A percentile compares a stretch with the other conserved stretches of the same genome.
Conservation (phyloP, 2,113 vertebrate genomes). For the Henicopernis longicauda region DNA sequence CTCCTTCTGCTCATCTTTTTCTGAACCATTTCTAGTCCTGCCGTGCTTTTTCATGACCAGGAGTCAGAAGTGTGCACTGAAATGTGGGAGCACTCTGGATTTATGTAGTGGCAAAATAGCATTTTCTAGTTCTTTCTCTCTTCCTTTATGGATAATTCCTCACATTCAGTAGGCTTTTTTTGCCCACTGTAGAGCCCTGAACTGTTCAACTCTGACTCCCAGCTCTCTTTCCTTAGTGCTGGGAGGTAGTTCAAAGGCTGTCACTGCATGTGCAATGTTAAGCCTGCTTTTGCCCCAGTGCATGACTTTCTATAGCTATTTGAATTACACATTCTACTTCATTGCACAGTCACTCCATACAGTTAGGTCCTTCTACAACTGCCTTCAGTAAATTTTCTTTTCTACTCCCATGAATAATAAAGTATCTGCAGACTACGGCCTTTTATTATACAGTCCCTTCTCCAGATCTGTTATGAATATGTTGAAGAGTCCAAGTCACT, state of each 20-base stretch:
- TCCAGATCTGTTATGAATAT: not conserved
- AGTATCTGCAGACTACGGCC: not conserved
- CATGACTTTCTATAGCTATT: not conserved
- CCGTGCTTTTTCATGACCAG: too few species aligned
- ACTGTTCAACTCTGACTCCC: not conserved
- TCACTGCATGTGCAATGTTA: fast-evolving
- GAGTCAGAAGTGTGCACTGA: not conserved
- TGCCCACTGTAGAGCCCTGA: not conserved
- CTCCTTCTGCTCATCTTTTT: not conserved
- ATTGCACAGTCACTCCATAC: not conserved
- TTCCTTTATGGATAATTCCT: not conserved
- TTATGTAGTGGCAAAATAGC: not conserved
- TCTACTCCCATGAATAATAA: not conserved
- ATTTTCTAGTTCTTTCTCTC: not conserved
- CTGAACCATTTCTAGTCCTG: not conserved
- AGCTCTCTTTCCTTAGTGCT: not conserved
- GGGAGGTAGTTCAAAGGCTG: not conserved
- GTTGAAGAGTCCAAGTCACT: not conserved
- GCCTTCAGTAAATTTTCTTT: not conserved
- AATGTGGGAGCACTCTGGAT: not conserved
- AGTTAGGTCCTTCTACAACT: not conserved
- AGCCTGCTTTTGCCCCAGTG: not conserved
- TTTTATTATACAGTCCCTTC: not conserved
- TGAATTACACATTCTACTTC: not conserved
- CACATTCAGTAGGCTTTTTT: not conserved